Base-by-base conservation (phyloP, 2,113 vertebrate species). In the Cyanoramphus novaezelandiae region DNA sequence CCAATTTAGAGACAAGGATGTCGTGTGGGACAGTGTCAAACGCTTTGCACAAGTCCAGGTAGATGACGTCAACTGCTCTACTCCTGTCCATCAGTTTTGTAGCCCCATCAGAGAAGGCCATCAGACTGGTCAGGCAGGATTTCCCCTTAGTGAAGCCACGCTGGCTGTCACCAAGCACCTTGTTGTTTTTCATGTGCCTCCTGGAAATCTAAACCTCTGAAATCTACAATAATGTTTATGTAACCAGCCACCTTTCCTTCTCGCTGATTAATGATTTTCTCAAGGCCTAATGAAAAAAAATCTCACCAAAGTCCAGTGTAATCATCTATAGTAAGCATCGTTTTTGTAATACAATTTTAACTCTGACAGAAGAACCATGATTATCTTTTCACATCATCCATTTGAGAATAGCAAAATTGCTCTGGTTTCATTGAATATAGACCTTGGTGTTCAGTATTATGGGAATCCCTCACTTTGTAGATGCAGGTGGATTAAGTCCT, bases 331-430 rank as follows among this genome's bases (percentile, higher is more conserved):
- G 31, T 53, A 31, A 62, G 17, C 46, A 17, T 62, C 13, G 3
- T 5, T 57, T 31, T 43, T 68, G 46, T 12, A n/a, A 43, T 79
- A 17, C 23, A 11, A 7, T 79, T 78, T 67, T 43, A 57, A 57
- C 74, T 69, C 35, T 0, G 1, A 27, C 6, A 8, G 0, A 0
- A 63, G 35, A 80, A 28, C 35, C 17, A 2, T 44, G 28, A 10
- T 85, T 62, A 28, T n/a, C 27, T 76, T 33, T 31, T 59, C 35
- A 37, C 4, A 16, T 8, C 7, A 18, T 33, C 46, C 10, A 10
- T 52, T 57, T 17, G 10, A 33, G 21, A 59, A 28, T 3, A 71
- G 13, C 17, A 53, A 31, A 55, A 63, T 28, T n/a, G 33, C 10
- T 44, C 9, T 39, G 28, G 7, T 70, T 69, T 47, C 57, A 52